These are phyloP conservation scores for Labroides dimidiatus DNA, from an alignment of 2,797 vertebrate genomes.

Conservation along the genomic window DNA sequence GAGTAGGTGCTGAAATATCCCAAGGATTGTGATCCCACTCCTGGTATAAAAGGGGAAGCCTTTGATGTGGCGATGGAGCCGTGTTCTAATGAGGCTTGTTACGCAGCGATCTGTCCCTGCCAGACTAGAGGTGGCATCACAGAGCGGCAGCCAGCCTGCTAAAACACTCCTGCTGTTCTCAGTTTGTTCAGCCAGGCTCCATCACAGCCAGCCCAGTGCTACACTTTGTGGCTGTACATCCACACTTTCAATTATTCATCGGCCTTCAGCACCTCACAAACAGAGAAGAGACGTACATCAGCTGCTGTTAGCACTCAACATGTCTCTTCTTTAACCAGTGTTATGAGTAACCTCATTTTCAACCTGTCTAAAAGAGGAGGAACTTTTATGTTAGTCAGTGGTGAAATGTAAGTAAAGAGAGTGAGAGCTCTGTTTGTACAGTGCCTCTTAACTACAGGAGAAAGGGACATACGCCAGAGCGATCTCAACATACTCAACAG, in stretches of 20 bases:
- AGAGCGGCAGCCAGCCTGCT: conserved; percentile 67
- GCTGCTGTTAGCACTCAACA: conserved; percentile 35
- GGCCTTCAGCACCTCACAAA: conserved; percentile 54
- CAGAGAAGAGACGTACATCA: conserved; percentile 46
- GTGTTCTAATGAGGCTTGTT: conserved; percentile 76
- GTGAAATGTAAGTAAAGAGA: background rate
- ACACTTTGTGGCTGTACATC: conserved; percentile 65
- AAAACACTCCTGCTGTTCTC: conserved; percentile 73
- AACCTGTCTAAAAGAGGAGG: conserved; percentile 1
- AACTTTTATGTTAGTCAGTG: background rate
- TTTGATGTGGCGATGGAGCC: conserved; percentile 71
- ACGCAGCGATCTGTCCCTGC: conserved; percentile 65
- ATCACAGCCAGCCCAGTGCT: conserved; percentile 65
- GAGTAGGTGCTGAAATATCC: conserved; percentile 61
- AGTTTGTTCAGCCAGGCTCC: conserved; percentile 73
- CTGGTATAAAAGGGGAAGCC: conserved; percentile 60
- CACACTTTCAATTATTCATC: conserved; percentile 70
- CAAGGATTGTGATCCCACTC: conserved; percentile 66
- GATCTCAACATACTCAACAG: too few relatives aligned
- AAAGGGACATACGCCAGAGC: background rate
- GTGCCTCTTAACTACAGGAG: background rate
- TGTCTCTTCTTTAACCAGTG: background rate
- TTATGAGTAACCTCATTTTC: conserved; percentile 9
- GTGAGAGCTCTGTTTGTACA: background rate
- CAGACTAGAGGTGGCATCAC: conserved; percentile 70